Percentiles rank a stretch among this genome's conserved stretches.
These are phyloP conservation scores for Choreutis nemorana DNA, from an alignment of 2,888 invertebrate genomes.

Conservation along the genomic window DNA sequence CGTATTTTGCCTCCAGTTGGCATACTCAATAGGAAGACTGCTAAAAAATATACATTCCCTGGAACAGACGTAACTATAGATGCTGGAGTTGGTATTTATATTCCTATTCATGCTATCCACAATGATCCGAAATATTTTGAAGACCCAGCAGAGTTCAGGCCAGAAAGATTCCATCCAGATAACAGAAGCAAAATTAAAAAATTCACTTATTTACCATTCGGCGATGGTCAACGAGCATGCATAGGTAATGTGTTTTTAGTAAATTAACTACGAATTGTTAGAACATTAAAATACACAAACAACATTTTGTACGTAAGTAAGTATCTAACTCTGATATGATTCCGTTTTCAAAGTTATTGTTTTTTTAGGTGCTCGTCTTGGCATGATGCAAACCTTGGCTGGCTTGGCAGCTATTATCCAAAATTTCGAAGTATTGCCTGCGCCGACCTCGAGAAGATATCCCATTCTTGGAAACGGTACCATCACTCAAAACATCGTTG, in stretches of 20 bases:
- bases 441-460: too few relatives aligned
- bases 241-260: too few relatives aligned
- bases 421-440: conserved; percentile 27
- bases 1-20: conserved; percentile 14
- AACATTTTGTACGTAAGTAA: too few relatives aligned
- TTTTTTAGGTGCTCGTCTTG: conserved; percentile 29
- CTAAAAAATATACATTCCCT: conserved; percentile 11
- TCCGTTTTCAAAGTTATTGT: too few relatives aligned
- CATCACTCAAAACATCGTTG: too few relatives aligned
- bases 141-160: conserved; percentile 26
- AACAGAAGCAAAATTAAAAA: conserved; percentile 14
- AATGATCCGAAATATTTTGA: conserved; percentile 35
- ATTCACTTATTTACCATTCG: conserved; percentile 34
- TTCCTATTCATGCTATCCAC: conserved; percentile 37
- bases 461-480: too few relatives aligned
- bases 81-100: conserved; percentile 30
- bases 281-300: too few relatives aligned
- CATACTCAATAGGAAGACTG: conserved; percentile 9
- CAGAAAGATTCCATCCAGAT: conserved; percentile 25
- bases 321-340: too few relatives aligned
- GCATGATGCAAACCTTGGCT: conserved; percentile 38
- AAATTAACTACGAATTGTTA: too few relatives aligned
- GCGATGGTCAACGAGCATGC: conserved; percentile 36
- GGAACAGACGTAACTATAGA: conserved; percentile 26
- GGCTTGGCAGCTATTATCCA: conserved; percentile 32